Evolutionary conservation across 2,797 vertebrate genomes (phyloP), one percentile per base, ranked within the genome.

Genomic region (Sylvilagus floridanus): DNA sequence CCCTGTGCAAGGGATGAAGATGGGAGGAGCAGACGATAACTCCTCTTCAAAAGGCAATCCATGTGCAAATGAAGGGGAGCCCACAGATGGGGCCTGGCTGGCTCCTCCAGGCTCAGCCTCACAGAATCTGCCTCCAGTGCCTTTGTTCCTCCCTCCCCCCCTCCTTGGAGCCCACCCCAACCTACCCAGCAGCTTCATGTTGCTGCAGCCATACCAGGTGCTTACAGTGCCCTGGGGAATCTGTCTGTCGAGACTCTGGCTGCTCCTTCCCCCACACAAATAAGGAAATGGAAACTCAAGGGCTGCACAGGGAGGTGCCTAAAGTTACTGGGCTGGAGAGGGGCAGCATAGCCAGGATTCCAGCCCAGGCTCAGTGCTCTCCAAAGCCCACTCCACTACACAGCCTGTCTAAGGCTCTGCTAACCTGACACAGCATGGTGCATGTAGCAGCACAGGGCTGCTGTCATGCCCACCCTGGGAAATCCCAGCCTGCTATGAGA

Each of bases 31-130:
- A 95, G 87, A 85, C 91, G 19, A 87, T 47, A n/a, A 12, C 89
- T 68, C 35, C 63, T 54, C 89, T 94, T 93, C 62, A 85, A 88
- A 95, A 95, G 75, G 84, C 85, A 79, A 84, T 91, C 76, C 65
- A 32, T 68, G 85, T 95, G 76, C 62, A 96, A 79, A 89, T 78
- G 72, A 94, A 71, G 22, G 24, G 50, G 37, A 66, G 30, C 30
- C 65, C 47, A 52, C 93, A 96, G 94, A 57, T 95, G 96, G 87
- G 52, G 86, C 47, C 81, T 84, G 77, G 76, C 87, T 11, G 71
- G 76, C 42, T 50, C 91, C 26, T 71, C 57, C 1, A 73, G 28
- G n/a, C 60, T 88, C 52, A 47, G 37, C 87, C 54, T 85, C 32
- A 7, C 32, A 90, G 71, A 73, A 52, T 82, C 62, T 22, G 24